phyloP scores from a whole-genome alignment of 2,113 vertebrate species.

The Scytalopus superciliaris region DNA sequence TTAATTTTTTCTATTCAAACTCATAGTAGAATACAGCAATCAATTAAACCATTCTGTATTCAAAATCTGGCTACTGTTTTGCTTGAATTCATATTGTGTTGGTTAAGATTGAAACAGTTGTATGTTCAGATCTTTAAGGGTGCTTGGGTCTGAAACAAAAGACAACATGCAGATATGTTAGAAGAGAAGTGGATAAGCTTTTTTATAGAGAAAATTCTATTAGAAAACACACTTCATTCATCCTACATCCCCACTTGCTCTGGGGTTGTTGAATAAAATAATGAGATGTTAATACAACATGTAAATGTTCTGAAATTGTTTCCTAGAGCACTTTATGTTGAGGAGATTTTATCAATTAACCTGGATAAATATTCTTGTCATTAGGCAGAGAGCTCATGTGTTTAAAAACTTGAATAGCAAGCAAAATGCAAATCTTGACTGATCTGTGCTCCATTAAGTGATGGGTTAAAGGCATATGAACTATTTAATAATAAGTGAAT shows the following conservation, averaged over 20 bases:
- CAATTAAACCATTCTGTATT: neutral
- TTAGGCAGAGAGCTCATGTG: neutral
- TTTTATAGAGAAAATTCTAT: neutral
- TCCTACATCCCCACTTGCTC: neutral
- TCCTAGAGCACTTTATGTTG: conserved; percentile 27
- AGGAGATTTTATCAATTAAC: conserved; percentile 53
- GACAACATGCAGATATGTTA: neutral
- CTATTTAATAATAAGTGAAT: neutral
- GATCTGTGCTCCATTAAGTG: neutral
- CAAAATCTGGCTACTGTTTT: neutral
- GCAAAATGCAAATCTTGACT: conserved; percentile 53
- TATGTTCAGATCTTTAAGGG: neutral
- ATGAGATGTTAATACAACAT: conserved; percentile 36
- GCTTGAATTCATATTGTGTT: neutral
- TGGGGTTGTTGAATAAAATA: conserved; percentile 17
- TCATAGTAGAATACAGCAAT: neutral
- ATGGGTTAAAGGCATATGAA: neutral
- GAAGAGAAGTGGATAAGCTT: neutral
- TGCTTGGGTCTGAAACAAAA: neutral
- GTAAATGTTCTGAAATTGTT: conserved; percentile 35
- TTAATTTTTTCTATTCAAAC: neutral
- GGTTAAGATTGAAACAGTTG: neutral
- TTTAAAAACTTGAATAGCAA: conserved; percentile 31
- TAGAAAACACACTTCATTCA: neutral
- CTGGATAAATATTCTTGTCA: conserved; percentile 35